phyloP scores from a whole-genome alignment of 2,888 invertebrate species.

The Luperina nickerlii region DNA sequence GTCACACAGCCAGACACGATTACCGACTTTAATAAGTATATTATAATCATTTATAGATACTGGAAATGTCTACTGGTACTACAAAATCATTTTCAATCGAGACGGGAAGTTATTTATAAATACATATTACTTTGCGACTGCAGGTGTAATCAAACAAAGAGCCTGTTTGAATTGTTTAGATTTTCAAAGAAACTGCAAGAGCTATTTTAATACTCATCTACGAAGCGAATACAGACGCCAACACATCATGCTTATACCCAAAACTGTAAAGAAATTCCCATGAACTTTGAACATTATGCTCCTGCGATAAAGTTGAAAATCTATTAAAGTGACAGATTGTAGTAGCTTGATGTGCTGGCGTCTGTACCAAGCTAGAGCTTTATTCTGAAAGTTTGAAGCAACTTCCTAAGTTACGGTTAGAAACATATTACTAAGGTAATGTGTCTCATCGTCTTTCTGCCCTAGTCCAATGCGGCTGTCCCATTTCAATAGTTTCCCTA shows the following conservation, averaged over 20 bases:
- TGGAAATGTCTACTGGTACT: slow-evolving; percentile 6
- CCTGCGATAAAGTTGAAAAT: no score
- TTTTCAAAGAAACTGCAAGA: slow-evolving; percentile 18
- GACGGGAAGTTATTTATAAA: slow-evolving; percentile 24
- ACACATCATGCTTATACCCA: no score
- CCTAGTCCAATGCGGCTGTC: no score
- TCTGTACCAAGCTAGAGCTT: no score
- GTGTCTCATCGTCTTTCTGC: no score
- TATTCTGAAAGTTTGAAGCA: neutral
- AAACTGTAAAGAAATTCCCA: no score
- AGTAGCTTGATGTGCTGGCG: no score
- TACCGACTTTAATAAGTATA: no score
- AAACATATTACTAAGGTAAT: neutral
- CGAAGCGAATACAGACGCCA: neutral
- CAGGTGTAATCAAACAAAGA: slow-evolving; percentile 14
- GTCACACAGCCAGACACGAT: no score
- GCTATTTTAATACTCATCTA: neutral
- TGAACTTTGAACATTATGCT: no score
- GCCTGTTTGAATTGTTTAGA: neutral
- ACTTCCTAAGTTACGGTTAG: neutral
- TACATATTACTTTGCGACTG: slow-evolving; percentile 3
- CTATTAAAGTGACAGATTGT: no score
- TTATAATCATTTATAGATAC: neutral
- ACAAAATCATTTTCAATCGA: slow-evolving; percentile 37
- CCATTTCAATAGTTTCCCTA: no score